Evolutionary conservation across 1,140 invertebrate species (phyloP), one percentile per base, ranked within the genome.

Genomic region (Cecropterus lyciades): DNA sequence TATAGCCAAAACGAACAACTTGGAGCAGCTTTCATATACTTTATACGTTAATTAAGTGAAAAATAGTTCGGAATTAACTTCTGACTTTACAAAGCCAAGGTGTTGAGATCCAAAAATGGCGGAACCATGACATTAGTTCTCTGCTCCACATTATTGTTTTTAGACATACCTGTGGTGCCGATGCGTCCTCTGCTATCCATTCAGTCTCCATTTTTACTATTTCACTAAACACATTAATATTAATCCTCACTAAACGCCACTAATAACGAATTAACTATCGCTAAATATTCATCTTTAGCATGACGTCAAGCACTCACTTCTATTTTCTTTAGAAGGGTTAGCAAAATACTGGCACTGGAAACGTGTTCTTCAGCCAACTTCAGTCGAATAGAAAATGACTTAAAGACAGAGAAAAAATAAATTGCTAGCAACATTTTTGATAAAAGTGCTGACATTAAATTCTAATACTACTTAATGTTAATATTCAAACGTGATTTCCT

Each of bases 191-290:
- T 86, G 89, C 87, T 84, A 87, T 89, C 82, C 82, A 85, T 82
- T 91, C 89, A 78, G 87, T 89, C 85, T 91, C 89, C 89, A 91
- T 91, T 87, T 89, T 89, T 66, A 74, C 75, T 83, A 84, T 88
- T 85, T 89, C 82, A 89, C 82, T 82, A 86, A 84, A 85, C 80
- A 87, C 89, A 91, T 91, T 76, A 89, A 91, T 88, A 84, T 75
- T 69, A 75, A 73, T 87, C 77, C 81, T 82, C 80, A 80, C 75
- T 77, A 78, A 84, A 83, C 78, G 79, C 75, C 79, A 83, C 79
- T 74, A 81, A 79, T 77, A 83, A 82, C 69, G 73, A 82, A 87
- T 86, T 76, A 77, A 89, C 79, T 75, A 72, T 82, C 69, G 72
- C 80, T 82, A 85, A 84, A 85, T 83, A 87, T 67, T 84, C 87